Base-by-base conservation (phyloP, 2,797 vertebrate genomes). In the Atherinosoma microstoma region DNA sequence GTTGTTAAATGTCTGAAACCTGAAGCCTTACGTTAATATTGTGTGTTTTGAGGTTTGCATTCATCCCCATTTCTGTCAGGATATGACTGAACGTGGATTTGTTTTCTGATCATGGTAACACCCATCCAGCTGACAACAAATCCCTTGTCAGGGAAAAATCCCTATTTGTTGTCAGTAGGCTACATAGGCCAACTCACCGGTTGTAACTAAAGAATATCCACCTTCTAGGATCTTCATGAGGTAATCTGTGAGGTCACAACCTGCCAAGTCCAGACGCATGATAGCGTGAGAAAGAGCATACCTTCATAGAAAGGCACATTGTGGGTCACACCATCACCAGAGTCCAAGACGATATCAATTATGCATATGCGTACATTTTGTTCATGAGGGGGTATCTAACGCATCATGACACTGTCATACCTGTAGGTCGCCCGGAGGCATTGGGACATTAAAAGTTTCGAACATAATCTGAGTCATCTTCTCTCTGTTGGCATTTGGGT, bases 401-500 rank as follows among this genome's bases (percentile, higher is more conserved):
- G 4, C 45, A 8, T 3, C 3, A 18, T 20, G 34, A 0, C 6
- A 29, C 11, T 6, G 4, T 59, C 74, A 3, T 89, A 99, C 98
- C 98, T 45, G 98, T 99, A 95, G 98, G 99, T 95, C 98, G 96
- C 80, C 98, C 98, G 87, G 98, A 99, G 82, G 98, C 98, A 0
- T 99, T 11, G 95, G 95, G 90, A 95, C 95, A 81, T 95, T 96
- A 93, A 96, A 95, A 92, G 96, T 96, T 94, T 96, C 95, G 93
- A 96, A 95, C 95, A 95, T 95, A 93, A 96, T 96, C 94, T 96
- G 95, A 88, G 95, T 95, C 94, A 95, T 96, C 94, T 95, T 96
- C 84, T 96, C 95, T 64, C 95, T 93, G 91, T 96, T 96, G 87
- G 95, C 95, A 80, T 96, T 96, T 89, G 95, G 93, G 94, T 96